phyloP scores from a whole-genome alignment of 30 jellyfish, hydroid and myxozoan species.

The Catostylus mosaicus region DNA sequence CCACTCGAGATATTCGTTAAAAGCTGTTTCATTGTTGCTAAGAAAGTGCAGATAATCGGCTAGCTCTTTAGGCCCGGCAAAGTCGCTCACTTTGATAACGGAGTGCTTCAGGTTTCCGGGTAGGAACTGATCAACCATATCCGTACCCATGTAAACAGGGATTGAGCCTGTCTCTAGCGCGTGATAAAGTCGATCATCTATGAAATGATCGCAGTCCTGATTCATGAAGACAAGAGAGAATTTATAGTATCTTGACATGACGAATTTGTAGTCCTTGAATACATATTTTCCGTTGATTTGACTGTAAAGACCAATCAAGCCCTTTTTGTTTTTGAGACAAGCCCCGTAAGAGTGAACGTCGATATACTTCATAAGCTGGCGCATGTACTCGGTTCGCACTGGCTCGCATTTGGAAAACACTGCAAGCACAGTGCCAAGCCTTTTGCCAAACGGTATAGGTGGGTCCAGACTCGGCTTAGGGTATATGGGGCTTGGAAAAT shows the following conservation, averaged over 20 bases:
- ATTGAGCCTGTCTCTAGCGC: constrained; percentile 97
- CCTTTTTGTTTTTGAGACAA: constrained; percentile 92
- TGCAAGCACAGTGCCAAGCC: constrained; percentile 96
- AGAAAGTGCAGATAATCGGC: constrained; percentile 84
- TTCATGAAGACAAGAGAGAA: constrained; percentile 98
- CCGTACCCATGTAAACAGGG: constrained; percentile 98
- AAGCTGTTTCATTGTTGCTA: constrained; percentile 90
- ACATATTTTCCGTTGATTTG: constrained; percentile 97
- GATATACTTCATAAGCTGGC: constrained; percentile 91
- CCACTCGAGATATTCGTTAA: constrained; percentile 86
- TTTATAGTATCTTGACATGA: constrained; percentile 90
- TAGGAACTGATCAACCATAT: constrained; percentile 85
- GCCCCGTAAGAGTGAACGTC: constrained; percentile 98
- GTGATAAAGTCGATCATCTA: constrained; percentile 96
- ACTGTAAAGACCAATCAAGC: constrained; percentile 94
- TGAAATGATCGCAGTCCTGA: constrained; percentile 97
- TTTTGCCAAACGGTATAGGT: constrained; percentile 83
- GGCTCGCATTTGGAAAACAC: constrained; percentile 98
- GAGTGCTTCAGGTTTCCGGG: constrained; percentile 86
- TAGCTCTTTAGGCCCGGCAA: constrained; percentile 79
- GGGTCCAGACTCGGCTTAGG: constrained; percentile 92
- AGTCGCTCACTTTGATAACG: constrained; percentile 82
- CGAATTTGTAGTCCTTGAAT: constrained; percentile 94
- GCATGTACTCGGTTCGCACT: constrained; percentile 97
- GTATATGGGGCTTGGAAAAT: constrained; percentile 97